Evolutionary conservation across 2,888 invertebrate species (phyloP).

Genomic region (Magallana nippona): DNA sequence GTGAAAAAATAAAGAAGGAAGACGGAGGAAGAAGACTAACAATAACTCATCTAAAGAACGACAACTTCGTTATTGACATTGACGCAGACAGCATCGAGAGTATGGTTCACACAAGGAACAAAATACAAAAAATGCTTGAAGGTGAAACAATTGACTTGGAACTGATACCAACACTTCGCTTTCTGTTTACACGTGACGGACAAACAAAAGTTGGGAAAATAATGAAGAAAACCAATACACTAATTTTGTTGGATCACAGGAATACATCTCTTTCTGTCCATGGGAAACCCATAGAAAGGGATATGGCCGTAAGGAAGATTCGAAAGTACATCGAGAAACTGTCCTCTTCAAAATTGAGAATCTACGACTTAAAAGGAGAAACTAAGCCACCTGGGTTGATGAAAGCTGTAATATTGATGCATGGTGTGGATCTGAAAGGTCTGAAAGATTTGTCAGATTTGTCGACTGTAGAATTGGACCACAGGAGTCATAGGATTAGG

Average conservation of each 20-base stretch:
- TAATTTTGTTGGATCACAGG: conserved; percentile 58
- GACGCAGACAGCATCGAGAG: conserved; percentile 51
- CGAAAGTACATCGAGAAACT: conserved; percentile 50
- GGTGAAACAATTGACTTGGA: conserved; percentile 57
- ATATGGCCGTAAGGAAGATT: conserved; percentile 49
- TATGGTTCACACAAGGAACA: conserved; percentile 53
- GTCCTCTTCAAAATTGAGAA: conserved; percentile 41
- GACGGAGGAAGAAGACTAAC: not conserved
- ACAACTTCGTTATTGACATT: conserved; percentile 56
- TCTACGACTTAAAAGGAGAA: conserved; percentile 56
- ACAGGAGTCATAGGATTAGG: conserved; percentile 55
- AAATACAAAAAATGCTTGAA: conserved; percentile 55
- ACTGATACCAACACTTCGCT: conserved; percentile 38
- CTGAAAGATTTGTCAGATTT: conserved; percentile 55
- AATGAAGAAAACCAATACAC: conserved; percentile 50
- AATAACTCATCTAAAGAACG: conserved; percentile 49
- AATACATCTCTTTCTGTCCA: conserved; percentile 56
- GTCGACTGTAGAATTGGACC: conserved; percentile 55
- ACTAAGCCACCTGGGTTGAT: conserved; percentile 65
- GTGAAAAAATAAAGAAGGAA: conserved; percentile 1
- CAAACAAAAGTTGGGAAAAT: conserved; percentile 50
- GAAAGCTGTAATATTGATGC: conserved; percentile 63
- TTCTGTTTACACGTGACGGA: conserved; percentile 58
- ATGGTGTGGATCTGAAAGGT: conserved; percentile 57
- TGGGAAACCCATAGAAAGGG: conserved; percentile 51